Percentiles rank a stretch among this genome's conserved stretches.
These are phyloP conservation scores for Heliocidaris erythrogramma DNA, from an alignment of 35 echinoderm and acorn worm species.

Conservation along the genomic window DNA sequence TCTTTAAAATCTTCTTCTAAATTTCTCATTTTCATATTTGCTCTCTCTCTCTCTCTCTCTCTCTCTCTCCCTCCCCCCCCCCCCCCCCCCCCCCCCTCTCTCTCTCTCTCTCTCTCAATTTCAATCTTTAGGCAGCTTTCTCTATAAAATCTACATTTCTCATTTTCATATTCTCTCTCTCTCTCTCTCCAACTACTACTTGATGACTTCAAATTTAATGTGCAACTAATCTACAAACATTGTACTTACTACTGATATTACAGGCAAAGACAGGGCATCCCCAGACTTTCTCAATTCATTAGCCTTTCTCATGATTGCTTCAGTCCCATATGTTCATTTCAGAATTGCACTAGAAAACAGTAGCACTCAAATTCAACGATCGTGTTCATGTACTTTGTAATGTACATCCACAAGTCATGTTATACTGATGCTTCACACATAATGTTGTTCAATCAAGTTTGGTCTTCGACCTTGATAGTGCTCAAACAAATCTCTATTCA, in stretches of 20 bases:
- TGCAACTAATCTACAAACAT: background rate
- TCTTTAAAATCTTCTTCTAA: too few species aligned
- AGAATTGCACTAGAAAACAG: background rate
- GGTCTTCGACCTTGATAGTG: background rate
- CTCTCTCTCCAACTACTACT: background rate
- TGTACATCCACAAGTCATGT: background rate
- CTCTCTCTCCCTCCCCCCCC: too few species aligned
- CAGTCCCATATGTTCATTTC: background rate
- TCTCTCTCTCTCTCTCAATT: too few species aligned
- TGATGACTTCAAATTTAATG: background rate
- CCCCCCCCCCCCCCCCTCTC: too few species aligned
- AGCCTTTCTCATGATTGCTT: background rate
- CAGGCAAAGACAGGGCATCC: constrained; percentile 31
- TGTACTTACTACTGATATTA: constrained; percentile 28
- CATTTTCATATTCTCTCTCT: background rate
- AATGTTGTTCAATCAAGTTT: background rate
- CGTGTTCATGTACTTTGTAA: background rate
- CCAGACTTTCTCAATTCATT: background rate
- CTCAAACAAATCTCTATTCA: background rate
- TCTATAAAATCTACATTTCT: too few species aligned
- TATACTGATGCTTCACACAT: background rate
- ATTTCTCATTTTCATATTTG: too few species aligned
- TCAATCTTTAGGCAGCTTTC: too few species aligned
- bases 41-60: too few species aligned
- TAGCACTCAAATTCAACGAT: background rate